A percentile compares a stretch with the other conserved stretches of the same genome.
Evolutionary conservation across 2,888 invertebrate genomes (phyloP).

Genomic region (Pomacea canaliculata): DNA sequence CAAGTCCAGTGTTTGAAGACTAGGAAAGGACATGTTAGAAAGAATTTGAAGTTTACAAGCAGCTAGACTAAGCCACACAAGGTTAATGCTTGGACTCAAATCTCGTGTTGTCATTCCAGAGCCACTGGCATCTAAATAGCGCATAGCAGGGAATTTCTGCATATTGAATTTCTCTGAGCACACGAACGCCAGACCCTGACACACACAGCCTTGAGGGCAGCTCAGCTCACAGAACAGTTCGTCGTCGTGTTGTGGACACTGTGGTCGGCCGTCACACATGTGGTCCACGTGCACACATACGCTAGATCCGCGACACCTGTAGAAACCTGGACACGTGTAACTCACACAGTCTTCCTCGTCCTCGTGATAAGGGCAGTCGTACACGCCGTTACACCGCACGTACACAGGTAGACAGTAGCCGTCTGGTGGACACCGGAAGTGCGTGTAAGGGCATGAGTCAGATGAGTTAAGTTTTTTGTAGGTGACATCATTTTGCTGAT

Average conservation of each 20-base stretch:
- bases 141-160: not conserved
- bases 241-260: slow-evolving; percentile 10
- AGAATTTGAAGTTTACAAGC: not conserved
- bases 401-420: slow-evolving; percentile 13
- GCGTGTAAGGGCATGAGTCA: slow-evolving; percentile 3
- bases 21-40: not conserved
- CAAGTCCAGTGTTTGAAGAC: slow-evolving; percentile 3
- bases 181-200: slow-evolving; percentile 2
- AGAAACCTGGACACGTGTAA: slow-evolving; percentile 19
- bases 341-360: slow-evolving; percentile 10
- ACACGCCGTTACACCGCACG: slow-evolving; percentile 3
- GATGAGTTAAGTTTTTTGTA: not conserved
- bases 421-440: slow-evolving; percentile 9
- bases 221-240: slow-evolving; percentile 1
- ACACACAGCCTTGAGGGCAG: slow-evolving; percentile 4
- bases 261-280: slow-evolving; percentile 5
- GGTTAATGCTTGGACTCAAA: not conserved
- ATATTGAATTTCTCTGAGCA: not conserved
- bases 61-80: slow-evolving; percentile 1
- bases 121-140: slow-evolving; percentile 8
- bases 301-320: not conserved
- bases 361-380: slow-evolving; percentile 7
- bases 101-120: not conserved
- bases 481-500: not conserved
- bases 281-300: slow-evolving; percentile 7